Percentiles rank a stretch among this genome's conserved stretches.
These are phyloP conservation scores for Stomatorhinus ivindoensis DNA, from an alignment of 2,113 vertebrate species.

Conservation along the genomic window DNA sequence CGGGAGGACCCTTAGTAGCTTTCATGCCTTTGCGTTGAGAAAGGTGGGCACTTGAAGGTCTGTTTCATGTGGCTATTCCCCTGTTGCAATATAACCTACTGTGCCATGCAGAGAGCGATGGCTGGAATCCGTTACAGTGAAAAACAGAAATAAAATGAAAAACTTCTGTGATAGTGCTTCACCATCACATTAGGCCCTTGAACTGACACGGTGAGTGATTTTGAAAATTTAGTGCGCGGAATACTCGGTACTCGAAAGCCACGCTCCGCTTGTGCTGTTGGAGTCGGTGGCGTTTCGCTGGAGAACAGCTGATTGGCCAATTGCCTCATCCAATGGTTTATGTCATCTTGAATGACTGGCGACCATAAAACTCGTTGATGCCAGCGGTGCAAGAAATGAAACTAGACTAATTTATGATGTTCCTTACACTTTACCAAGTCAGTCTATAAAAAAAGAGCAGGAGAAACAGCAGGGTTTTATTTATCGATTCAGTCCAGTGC, in stretches of 20 bases:
- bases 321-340: not conserved
- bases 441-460: not conserved
- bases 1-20: not conserved
- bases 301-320: not conserved
- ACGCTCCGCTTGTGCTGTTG: not conserved
- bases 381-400: conserved; percentile 2
- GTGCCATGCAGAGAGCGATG: not conserved
- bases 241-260: not conserved
- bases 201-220: not conserved
- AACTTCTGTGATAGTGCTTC: not conserved
- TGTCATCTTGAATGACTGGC: not conserved
- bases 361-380: not conserved
- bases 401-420: not conserved
- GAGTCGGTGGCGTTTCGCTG: not conserved
- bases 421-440: not conserved
- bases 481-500: not conserved
- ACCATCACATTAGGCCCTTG: not conserved
- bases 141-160: not conserved
- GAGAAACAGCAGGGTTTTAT: not conserved
- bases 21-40: not conserved
- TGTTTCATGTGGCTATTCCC: not conserved
- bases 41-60: not conserved
- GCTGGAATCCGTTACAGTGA: not conserved
- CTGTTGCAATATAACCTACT: not conserved
- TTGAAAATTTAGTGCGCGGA: not conserved